Evolutionary conservation across 2,797 vertebrate genomes (phyloP), one percentile per base, ranked within the genome.

Genomic region (Periparus ater): DNA sequence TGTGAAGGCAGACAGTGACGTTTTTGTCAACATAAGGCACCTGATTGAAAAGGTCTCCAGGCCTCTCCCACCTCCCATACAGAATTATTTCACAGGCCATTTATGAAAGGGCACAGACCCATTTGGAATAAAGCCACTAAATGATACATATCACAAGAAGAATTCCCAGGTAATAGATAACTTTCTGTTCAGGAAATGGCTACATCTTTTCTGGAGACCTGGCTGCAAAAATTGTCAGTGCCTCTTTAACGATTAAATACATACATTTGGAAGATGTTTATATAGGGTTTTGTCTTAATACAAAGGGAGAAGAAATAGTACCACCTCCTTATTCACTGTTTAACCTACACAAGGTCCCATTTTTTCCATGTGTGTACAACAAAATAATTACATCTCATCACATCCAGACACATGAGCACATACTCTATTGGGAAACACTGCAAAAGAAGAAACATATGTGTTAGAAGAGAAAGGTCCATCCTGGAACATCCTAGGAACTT

Each of bases 101-200:
- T 29, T 91, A 70, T 95, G 58, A 32, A 3, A 40, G 85, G 78
- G 17, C 2, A 9, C 53, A 17, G 10, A 6, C 86, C 83, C 44
- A 63, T 85, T 62, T 11, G 30, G 29, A 4, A 81, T 47, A 70
- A 22, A 11, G 4, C 1, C 25, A 96, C 57, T 58, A 95, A 95
- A 68, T 91, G 86, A 66, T 77, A 89, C 22, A 13, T 95, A 47
- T 86, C 91, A 57, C 13, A 72, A 71, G 63, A 89, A 57, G 18
- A 93, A 25, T 94, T 92, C 40, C n/a, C 85, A 32, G 44, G 23
- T 42, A 13, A 89, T 4, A 18, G 19, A 3, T 95, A 91, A 23
- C 29, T 55, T 97, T 97, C 82, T 97, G 89, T 90, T 97, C 94
- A 77, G 91, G 90, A 85, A 94, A 83, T 61, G 88, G 91, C 12